These are phyloP conservation scores for Neogale vison DNA, from an alignment of 2,113 vertebrate genomes.

Conservation along the genomic window DNA sequence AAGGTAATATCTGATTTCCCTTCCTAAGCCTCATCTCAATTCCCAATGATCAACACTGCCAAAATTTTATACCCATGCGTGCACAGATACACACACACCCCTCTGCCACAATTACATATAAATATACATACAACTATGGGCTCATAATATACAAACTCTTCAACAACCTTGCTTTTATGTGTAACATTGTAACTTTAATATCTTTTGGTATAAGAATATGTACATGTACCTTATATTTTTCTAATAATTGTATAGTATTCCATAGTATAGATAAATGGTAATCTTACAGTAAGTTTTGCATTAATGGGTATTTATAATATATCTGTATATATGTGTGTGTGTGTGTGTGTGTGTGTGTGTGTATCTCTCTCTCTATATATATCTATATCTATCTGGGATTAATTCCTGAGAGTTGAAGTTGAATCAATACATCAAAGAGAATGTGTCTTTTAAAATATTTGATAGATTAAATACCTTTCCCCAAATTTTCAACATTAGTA, in stretches of 20 bases:
- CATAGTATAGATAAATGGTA: neutral
- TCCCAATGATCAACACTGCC: neutral
- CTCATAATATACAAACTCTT: neutral
- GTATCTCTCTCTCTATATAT: neutral
- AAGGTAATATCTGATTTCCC: neutral
- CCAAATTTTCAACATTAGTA: neutral
- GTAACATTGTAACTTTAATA: neutral
- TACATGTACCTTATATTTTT: neutral
- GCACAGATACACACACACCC: neutral
- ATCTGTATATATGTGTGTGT: neutral
- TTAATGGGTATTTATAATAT: neutral
- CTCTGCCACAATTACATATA: neutral
- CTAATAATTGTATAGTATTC: neutral
- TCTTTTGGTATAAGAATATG: neutral
- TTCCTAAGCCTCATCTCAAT: neutral
- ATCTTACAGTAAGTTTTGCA: neutral
- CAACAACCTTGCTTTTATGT: neutral
- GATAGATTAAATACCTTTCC: neutral
- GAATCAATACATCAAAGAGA: neutral
- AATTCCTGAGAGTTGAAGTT: neutral
- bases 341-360: neutral
- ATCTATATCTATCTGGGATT: neutral
- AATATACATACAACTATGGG: neutral
- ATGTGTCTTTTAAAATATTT: conserved; percentile 20
- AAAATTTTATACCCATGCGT: neutral